These are phyloP conservation scores for Oophaga pumilio DNA, from an alignment of 2,113 vertebrate species.

Conservation along the genomic window DNA sequence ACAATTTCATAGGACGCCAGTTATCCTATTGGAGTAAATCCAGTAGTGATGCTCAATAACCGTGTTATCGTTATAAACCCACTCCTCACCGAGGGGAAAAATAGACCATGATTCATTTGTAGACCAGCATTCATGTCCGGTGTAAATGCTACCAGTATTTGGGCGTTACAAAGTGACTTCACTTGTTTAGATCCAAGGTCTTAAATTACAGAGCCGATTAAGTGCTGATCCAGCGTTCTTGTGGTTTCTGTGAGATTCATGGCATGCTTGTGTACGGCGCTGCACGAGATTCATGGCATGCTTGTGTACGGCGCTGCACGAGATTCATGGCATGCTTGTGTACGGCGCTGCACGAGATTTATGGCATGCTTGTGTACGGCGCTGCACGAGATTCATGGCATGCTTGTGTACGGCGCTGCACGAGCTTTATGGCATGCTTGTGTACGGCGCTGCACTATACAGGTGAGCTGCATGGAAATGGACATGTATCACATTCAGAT, in stretches of 20 bases:
- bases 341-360: background rate
- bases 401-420: background rate
- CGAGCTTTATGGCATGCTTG: background rate
- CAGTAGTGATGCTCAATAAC: too few species aligned
- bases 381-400: background rate
- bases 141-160: too few species aligned
- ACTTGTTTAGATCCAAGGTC: too few species aligned
- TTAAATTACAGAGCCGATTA: background rate
- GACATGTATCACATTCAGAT: background rate
- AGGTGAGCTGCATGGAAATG: background rate
- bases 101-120: too few species aligned
- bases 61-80: too few species aligned
- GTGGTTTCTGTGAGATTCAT: background rate
- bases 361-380: background rate
- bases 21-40: too few species aligned
- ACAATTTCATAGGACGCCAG: too few species aligned
- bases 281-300: too few species aligned
- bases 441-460: background rate
- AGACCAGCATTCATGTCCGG: too few species aligned
- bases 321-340: too few species aligned
- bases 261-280: background rate
- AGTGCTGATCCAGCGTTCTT: background rate
- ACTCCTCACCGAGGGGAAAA: too few species aligned
- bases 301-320: background rate
- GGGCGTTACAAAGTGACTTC: too few species aligned